A percentile compares a stretch with the other conserved stretches of the same genome.
phyloP scores from a whole-genome alignment of 1,140 invertebrate genomes.

The Ips typographus region DNA sequence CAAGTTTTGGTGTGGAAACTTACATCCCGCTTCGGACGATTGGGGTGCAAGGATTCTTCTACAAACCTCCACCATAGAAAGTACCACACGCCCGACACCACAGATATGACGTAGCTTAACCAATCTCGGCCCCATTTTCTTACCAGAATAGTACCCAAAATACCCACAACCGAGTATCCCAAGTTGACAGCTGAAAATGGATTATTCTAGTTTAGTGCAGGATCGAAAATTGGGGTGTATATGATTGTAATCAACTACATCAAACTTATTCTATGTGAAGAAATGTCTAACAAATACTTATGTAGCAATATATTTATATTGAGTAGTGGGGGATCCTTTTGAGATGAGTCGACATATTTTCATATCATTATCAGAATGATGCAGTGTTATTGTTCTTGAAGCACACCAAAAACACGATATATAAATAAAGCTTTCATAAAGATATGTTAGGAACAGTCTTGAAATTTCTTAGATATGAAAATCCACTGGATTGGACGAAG shows the following conservation, averaged over 20 bases:
- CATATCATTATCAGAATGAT: too few species aligned
- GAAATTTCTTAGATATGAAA: too few species aligned
- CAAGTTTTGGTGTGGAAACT: conserved; percentile 9
- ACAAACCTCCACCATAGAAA: conserved; percentile 68
- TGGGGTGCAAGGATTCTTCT: conserved; percentile 57
- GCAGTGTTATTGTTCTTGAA: too few species aligned
- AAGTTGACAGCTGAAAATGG: conserved; percentile 57
- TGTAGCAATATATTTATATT: too few species aligned
- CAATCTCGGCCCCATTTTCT: conserved; percentile 58
- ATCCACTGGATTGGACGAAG: too few species aligned
- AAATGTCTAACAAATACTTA: background rate
- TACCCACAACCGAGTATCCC: conserved; percentile 59
- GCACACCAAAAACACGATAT: too few species aligned
- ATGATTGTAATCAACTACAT: background rate
- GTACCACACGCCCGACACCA: conserved; percentile 64
- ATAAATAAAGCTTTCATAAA: too few species aligned
- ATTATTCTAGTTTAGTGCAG: background rate
- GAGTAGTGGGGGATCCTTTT: too few species aligned
- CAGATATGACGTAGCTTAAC: conserved; percentile 62
- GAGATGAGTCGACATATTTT: too few species aligned
- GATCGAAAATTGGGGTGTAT: background rate
- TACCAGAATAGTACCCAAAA: conserved; percentile 58
- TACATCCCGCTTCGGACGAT: conserved; percentile 50
- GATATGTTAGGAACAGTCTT: too few species aligned
- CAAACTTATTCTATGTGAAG: background rate